Evolutionary conservation across 2,888 invertebrate genomes (phyloP).

Genomic region (Charanyca ferruginea): DNA sequence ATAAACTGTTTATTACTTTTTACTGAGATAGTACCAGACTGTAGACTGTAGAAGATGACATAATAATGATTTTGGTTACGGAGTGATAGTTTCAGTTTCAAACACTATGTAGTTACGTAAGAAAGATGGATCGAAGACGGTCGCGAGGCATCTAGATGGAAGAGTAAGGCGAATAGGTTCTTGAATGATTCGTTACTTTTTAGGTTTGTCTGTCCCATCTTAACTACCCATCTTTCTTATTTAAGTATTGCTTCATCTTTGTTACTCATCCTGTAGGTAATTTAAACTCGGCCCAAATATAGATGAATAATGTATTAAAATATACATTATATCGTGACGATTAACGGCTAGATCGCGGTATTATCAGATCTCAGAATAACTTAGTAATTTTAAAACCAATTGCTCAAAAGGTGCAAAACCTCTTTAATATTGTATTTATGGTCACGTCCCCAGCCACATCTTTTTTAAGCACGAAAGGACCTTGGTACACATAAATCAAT

Average conservation of each 20-base stretch:
- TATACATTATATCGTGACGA: no score
- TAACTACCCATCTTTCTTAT: no score
- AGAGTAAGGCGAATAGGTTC: constrained; percentile 7
- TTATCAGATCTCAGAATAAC: background rate
- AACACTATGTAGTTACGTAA: constrained; percentile 49
- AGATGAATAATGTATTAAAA: no score
- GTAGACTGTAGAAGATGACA: constrained; percentile 52
- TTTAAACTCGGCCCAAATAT: background rate
- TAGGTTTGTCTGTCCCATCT: background rate
- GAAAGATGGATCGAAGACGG: background rate
- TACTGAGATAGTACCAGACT: constrained; percentile 30
- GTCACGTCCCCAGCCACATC: constrained; percentile 5
- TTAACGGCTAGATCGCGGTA: no score
- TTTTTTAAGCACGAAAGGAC: constrained; percentile 21
- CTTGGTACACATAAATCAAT: constrained; percentile 48
- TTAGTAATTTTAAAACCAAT: background rate
- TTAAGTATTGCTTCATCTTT: background rate
- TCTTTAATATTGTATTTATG: background rate
- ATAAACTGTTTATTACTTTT: constrained; percentile 48
- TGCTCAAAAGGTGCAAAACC: background rate
- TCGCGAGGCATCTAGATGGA: constrained; percentile 8
- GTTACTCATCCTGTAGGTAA: background rate
- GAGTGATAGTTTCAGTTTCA: constrained; percentile 34
- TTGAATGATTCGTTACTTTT: constrained; percentile 17
- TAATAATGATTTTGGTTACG: constrained; percentile 54